Conservation (phyloP, 2,797 vertebrate genomes). For the Poecilia picta region DNA sequence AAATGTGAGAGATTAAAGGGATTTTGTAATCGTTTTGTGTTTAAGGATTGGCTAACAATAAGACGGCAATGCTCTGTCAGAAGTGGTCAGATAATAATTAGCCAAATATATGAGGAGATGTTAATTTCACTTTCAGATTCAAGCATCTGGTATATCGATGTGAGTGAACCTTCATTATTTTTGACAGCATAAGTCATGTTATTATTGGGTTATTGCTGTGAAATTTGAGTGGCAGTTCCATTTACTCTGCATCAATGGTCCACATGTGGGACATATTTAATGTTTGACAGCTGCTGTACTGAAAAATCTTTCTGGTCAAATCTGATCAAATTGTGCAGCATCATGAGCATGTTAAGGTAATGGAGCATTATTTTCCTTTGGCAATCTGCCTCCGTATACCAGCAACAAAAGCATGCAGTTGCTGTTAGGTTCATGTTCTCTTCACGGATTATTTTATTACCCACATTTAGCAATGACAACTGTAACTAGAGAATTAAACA, state of each 20-base stretch:
- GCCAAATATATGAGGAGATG: background rate
- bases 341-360: background rate
- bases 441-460: conserved; percentile 25
- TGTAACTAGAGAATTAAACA: conserved; percentile 34
- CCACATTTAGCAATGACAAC: conserved; percentile 20
- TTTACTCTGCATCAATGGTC: background rate
- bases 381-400: background rate
- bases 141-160: background rate
- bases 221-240: background rate
- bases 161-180: background rate
- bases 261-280: background rate
- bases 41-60: background rate
- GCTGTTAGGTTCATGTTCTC: background rate
- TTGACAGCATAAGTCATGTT: background rate
- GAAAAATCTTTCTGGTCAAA: background rate
- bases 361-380: background rate
- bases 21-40: background rate
- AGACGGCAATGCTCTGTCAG: background rate
- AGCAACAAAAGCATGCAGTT: background rate
- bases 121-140: background rate
- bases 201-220: background rate
- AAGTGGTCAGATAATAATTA: background rate
- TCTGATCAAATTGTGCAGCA: background rate
- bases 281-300: background rate
- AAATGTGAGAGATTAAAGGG: background rate